Conservation (phyloP, 2,888 invertebrate species). For the Cataglyphis cursor region DNA sequence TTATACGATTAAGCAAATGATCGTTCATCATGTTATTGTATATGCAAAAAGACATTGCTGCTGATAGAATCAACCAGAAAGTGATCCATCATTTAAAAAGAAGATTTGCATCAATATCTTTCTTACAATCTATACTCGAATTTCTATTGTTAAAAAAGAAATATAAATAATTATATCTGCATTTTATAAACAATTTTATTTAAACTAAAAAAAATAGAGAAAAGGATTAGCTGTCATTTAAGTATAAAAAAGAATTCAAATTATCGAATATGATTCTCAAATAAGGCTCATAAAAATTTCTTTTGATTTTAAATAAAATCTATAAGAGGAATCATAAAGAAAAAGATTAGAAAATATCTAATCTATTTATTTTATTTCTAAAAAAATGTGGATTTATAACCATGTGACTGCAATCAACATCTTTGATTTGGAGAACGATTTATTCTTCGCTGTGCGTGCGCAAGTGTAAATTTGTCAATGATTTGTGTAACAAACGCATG, state of each 20-base stretch:
- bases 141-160: neutral
- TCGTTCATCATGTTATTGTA: neutral
- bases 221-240: neutral
- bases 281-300: neutral
- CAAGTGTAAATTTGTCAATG: slow-evolving; percentile 52
- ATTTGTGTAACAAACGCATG: slow-evolving; percentile 66
- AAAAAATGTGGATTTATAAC: slow-evolving; percentile 2
- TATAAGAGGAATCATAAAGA: neutral
- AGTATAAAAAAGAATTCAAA: neutral
- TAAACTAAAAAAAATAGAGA: neutral
- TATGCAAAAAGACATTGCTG: neutral
- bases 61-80: neutral
- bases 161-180: neutral
- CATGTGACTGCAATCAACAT: neutral
- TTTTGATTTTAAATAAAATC: neutral
- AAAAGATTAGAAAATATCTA: slow-evolving; percentile 36
- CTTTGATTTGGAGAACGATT: neutral
- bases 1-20: slow-evolving; percentile 12
- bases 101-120: neutral
- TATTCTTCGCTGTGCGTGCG: slow-evolving; percentile 43
- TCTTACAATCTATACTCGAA: neutral
- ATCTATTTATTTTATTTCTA: slow-evolving; percentile 6
- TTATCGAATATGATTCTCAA: neutral
- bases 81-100: neutral
- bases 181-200: slow-evolving; percentile 2